Evolutionary conservation across 1,140 invertebrate genomes (phyloP).

Genomic region (Odontomachus brunneus): DNA sequence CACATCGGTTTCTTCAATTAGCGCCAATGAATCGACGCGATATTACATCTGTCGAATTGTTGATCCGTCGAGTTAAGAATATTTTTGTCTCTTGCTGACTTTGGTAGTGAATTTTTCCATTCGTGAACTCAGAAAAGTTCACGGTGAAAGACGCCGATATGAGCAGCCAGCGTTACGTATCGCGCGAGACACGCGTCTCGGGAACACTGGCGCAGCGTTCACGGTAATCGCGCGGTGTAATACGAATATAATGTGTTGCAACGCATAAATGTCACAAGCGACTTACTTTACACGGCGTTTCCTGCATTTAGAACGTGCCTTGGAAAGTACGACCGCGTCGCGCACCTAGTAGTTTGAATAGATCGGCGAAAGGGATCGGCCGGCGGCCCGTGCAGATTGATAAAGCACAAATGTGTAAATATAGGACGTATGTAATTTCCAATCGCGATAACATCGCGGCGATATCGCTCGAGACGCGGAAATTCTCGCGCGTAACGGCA

Average conservation of each 20-base stretch:
- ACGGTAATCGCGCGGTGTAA: conserved; percentile 19
- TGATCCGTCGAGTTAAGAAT: not conserved
- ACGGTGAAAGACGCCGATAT: not conserved
- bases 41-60: not conserved
- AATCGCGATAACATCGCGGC: conserved; percentile 21
- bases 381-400: conserved; percentile 28
- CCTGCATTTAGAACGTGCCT: conserved; percentile 48
- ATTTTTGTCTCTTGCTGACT: not conserved
- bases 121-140: not conserved
- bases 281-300: conserved; percentile 48
- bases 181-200: not conserved
- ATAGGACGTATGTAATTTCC: conserved; percentile 22
- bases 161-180: not conserved
- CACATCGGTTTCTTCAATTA: no score
- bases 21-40: no score
- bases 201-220: conserved; percentile 3
- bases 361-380: conserved; percentile 40
- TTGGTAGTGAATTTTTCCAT: not conserved
- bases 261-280: conserved; percentile 55
- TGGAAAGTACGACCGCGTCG: conserved; percentile 30
- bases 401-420: conserved; percentile 38
- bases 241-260: conserved; percentile 54
- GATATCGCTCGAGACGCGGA: not conserved
- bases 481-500: no score
- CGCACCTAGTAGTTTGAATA: conserved; percentile 29